Conservation (phyloP, 2,113 vertebrate genomes). For the Phrynosoma platyrhinos region DNA sequence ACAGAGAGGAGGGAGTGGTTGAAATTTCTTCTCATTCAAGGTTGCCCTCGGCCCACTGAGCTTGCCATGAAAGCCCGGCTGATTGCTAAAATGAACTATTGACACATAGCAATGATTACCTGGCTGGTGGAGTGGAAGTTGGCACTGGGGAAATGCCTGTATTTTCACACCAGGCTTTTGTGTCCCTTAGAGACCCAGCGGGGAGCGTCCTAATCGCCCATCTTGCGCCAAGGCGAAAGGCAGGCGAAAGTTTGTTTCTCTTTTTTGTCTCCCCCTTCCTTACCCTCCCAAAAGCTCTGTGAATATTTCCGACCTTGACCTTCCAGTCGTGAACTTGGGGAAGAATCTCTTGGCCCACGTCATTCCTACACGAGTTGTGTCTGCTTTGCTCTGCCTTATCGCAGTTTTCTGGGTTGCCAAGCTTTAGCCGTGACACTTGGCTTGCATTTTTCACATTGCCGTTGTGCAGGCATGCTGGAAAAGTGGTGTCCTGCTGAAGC, state of each 20-base stretch:
- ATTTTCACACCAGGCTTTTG: accelerated
- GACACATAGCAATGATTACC: slow-evolving; percentile 22
- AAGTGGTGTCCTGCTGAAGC: background rate
- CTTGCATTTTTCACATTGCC: background rate
- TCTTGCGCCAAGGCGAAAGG: background rate
- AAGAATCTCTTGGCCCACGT: slow-evolving; percentile 52
- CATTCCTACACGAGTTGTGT: slow-evolving; percentile 58
- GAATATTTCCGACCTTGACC: slow-evolving; percentile 61
- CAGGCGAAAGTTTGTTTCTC: slow-evolving; percentile 10
- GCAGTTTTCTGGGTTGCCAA: slow-evolving; percentile 38
- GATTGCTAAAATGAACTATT: slow-evolving; percentile 16
- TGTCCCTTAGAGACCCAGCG: background rate
- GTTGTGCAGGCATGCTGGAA: accelerated
- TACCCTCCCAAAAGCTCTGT: background rate
- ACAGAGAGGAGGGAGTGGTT: background rate
- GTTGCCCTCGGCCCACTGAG: slow-evolving; percentile 7
- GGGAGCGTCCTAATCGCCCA: background rate
- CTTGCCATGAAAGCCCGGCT: slow-evolving; percentile 26
- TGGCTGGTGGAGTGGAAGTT: background rate
- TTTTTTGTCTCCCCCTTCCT: background rate
- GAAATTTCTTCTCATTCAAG: background rate
- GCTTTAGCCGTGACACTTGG: background rate
- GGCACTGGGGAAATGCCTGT: accelerated
- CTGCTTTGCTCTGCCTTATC: slow-evolving; percentile 41
- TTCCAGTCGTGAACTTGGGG: background rate